Evolutionary conservation across 2,888 invertebrate genomes (phyloP).

Genomic region (Parochlus steinenii): DNA sequence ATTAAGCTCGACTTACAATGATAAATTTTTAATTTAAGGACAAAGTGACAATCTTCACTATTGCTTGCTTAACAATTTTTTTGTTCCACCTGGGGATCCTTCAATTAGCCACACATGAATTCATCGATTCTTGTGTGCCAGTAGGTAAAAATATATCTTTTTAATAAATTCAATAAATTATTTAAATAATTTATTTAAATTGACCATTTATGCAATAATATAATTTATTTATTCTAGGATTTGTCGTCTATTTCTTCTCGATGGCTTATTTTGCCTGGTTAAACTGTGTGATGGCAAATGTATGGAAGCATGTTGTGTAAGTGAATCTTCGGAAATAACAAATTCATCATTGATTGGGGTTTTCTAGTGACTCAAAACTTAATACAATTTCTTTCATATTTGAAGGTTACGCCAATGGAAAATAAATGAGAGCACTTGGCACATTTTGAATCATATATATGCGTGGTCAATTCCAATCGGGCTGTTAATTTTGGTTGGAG

Average conservation of each 20-base stretch:
- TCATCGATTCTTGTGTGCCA: background rate
- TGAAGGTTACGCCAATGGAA: slow-evolving; percentile 19
- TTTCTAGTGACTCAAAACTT: slow-evolving; percentile 12
- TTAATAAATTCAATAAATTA: too few species aligned
- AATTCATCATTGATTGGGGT: background rate
- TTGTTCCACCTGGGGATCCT: slow-evolving; percentile 12
- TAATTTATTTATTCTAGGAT: slow-evolving; percentile 29
- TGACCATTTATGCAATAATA: slow-evolving; percentile 1
- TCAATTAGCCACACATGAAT: slow-evolving; percentile 9
- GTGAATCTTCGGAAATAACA: slow-evolving; percentile 21
- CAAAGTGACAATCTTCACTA: slow-evolving; percentile 14
- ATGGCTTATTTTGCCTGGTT: slow-evolving; percentile 57
- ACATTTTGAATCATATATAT: slow-evolving; percentile 28
- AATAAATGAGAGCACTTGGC: slow-evolving; percentile 16
- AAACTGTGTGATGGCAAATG: slow-evolving; percentile 48
- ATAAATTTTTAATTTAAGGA: slow-evolving; percentile 12
- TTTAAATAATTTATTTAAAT: background rate
- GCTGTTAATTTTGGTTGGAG: slow-evolving; percentile 26
- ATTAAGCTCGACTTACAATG: background rate
- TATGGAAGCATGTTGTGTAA: slow-evolving; percentile 48
- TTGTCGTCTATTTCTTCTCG: slow-evolving; percentile 41
- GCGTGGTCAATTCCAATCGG: slow-evolving; percentile 32
- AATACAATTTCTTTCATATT: too few species aligned
- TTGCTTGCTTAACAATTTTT: slow-evolving; percentile 13
- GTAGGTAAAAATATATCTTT: slow-evolving; percentile 10